phyloP scores from a whole-genome alignment of 2,888 invertebrate species.

The Eulithis testata region DNA sequence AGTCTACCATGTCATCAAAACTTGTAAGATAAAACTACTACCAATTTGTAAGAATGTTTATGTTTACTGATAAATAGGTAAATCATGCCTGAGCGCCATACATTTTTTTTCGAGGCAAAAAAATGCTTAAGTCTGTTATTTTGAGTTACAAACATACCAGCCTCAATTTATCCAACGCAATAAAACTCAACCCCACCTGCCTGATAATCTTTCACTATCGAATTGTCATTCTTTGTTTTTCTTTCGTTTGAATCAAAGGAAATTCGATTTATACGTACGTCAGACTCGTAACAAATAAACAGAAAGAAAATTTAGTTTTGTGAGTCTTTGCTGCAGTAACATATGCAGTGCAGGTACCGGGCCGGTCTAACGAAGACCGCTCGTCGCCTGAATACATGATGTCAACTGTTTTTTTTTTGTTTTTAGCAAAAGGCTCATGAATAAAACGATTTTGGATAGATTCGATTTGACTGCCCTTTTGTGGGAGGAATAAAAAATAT shows the following conservation, averaged over 20 bases:
- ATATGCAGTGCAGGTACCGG: conserved; percentile 82
- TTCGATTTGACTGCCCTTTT: conserved; percentile 29
- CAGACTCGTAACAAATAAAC: conserved; percentile 77
- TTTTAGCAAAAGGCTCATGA: conserved; percentile 32
- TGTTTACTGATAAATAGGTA: no score
- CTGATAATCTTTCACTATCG: conserved; percentile 34
- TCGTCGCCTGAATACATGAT: conserved; percentile 76
- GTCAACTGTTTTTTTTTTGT: conserved; percentile 57
- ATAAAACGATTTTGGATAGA: conserved; percentile 51
- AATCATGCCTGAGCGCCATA: no score
- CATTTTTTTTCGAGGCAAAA: no score
- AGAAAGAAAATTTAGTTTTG: conserved; percentile 71
- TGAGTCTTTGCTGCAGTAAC: conserved; percentile 67
- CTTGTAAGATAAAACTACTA: no score
- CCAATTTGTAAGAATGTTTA: no score
- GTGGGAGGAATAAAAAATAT: conserved; percentile 16
- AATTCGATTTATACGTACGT: conserved; percentile 79
- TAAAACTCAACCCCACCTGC: conserved; percentile 22
- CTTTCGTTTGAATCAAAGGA: conserved; percentile 71
- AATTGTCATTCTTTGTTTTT: conserved; percentile 59
- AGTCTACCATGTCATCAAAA: no score
- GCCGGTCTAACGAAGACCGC: conserved; percentile 75
- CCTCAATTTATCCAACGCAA: conserved; percentile 4
- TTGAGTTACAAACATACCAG: no score
- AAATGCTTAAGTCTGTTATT: no score